phyloP scores from a whole-genome alignment of 1,140 invertebrate species.

The Drosophila grimshawi region DNA sequence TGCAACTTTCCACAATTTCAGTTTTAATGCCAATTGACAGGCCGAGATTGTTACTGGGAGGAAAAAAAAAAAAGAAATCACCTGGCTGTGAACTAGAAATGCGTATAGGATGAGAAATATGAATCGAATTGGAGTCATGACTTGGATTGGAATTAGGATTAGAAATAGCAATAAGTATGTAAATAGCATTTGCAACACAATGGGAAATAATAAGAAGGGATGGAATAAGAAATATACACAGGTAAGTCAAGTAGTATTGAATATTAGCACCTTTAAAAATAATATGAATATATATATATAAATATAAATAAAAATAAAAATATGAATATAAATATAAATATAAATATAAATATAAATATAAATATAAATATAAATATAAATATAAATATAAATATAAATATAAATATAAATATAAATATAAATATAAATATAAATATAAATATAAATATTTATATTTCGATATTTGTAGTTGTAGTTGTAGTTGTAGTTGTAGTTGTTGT shows the following conservation, averaged over 20 bases:
- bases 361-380: too few species aligned
- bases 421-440: too few species aligned
- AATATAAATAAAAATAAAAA: background rate
- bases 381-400: too few species aligned
- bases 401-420: too few species aligned
- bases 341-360: background rate
- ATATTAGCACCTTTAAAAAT: too few species aligned
- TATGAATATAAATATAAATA: background rate
- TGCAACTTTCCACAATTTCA: background rate
- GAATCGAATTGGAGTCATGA: background rate
- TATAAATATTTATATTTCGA: too few species aligned
- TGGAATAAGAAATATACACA: background rate
- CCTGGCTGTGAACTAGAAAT: background rate
- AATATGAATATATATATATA: background rate
- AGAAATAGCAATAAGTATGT: background rate
- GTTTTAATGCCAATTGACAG: background rate
- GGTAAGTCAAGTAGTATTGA: background rate
- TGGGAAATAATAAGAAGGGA: background rate
- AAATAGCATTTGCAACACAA: background rate
- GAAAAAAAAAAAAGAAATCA: background rate
- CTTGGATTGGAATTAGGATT: background rate
- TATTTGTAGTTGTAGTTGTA: too few species aligned
- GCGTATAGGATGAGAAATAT: background rate
- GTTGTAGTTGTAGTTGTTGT: too few species aligned
- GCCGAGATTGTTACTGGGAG: too few species aligned